Evolutionary conservation across 2,797 vertebrate species (phyloP).

Genomic region (Hapalemur alaotrensis): DNA sequence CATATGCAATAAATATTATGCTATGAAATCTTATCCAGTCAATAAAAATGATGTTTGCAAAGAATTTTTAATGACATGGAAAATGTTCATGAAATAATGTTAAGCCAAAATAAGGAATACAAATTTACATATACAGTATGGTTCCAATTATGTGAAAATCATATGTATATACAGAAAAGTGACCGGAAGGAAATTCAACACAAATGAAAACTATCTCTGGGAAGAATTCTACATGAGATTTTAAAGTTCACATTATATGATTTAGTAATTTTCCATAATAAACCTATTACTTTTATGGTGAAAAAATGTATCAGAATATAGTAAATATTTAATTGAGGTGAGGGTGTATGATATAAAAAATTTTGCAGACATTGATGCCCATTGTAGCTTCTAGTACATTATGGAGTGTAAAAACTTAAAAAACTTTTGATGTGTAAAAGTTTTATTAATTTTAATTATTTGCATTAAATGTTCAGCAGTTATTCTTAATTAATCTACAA

Average conservation of each 20-base stretch:
- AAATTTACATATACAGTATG: background rate
- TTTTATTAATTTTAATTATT: slow-evolving; percentile 33
- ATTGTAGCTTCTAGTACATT: background rate
- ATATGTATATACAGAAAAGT: background rate
- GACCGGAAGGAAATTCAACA: background rate
- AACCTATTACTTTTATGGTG: background rate
- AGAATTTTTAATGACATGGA: background rate
- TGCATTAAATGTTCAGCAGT: background rate
- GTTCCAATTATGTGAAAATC: background rate
- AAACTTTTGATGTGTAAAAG: background rate
- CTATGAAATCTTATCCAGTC: background rate
- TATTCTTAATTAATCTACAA: background rate
- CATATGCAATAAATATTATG: background rate
- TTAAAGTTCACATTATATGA: background rate
- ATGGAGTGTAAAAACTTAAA: background rate
- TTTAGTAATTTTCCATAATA: slow-evolving; percentile 11
- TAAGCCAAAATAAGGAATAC: background rate
- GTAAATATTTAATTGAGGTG: background rate
- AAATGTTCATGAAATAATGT: background rate
- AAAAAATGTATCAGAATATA: slow-evolving; percentile 18
- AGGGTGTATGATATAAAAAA: background rate
- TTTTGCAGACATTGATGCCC: background rate
- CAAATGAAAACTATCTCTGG: background rate
- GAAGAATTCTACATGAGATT: background rate
- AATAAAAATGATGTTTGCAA: background rate